Conservation (phyloP, 2,888 invertebrate species). For the Ophion obscuratus region DNA sequence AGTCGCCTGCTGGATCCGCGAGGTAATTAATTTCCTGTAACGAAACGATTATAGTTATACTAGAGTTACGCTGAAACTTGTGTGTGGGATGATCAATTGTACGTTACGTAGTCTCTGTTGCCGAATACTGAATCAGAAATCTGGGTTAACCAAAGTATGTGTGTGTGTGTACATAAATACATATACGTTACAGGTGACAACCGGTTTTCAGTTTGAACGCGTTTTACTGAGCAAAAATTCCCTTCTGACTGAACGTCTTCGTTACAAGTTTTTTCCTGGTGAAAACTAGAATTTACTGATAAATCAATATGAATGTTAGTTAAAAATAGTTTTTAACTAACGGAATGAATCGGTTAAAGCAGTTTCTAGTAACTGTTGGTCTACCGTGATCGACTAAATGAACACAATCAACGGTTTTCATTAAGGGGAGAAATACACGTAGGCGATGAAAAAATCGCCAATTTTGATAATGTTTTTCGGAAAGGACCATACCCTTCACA, state of each 20-base stretch:
- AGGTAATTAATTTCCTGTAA: not conserved
- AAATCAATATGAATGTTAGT: not conserved
- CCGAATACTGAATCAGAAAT: constrained; percentile 3
- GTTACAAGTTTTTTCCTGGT: not conserved
- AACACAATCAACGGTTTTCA: no score
- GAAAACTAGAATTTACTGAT: not conserved
- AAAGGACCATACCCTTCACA: no score
- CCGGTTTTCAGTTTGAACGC: not conserved
- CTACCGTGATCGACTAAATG: no score
- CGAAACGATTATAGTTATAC: not conserved
- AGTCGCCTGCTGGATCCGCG: not conserved
- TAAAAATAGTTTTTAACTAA: not conserved
- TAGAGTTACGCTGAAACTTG: constrained; percentile 3
- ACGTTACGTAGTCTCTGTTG: constrained; percentile 17
- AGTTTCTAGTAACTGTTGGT: not conserved
- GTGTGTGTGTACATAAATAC: not conserved
- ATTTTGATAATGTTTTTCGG: no score
- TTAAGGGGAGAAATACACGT: no score
- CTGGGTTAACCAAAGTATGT: not conserved
- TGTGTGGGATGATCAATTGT: constrained; percentile 2
- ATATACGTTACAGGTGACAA: not conserved
- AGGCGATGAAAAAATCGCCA: no score
- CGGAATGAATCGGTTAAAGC: not conserved
- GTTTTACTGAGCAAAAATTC: not conserved
- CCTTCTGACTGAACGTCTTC: not conserved